A percentile compares a stretch with the other conserved stretches of the same genome.
Conservation (phyloP, 2,888 invertebrate genomes). For the Penaeus monodon region DNA sequence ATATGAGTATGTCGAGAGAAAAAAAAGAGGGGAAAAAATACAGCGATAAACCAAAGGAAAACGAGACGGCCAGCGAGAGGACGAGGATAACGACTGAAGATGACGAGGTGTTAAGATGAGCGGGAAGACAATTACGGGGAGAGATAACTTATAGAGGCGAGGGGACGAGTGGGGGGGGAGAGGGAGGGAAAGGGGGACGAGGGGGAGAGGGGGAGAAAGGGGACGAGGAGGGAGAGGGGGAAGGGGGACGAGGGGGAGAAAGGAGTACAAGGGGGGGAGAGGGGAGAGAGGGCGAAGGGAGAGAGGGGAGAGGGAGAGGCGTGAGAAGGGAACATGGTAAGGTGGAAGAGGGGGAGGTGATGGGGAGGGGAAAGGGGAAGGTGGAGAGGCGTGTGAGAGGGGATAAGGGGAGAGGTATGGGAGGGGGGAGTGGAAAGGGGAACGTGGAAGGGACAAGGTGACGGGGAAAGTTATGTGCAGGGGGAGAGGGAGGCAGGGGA, state of each 20-base stretch:
- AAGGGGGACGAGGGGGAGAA: constrained; percentile 22
- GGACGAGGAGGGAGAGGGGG: neutral
- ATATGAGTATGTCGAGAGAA: neutral
- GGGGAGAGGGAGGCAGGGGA: neutral
- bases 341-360: neutral
- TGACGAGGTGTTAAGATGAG: neutral
- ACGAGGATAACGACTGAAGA: constrained; percentile 7
- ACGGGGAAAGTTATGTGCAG: no score
- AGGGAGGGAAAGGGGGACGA: constrained; percentile 7
- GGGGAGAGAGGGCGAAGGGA: neutral
- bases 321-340: no score
- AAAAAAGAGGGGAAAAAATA: neutral
- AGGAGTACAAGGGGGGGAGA: neutral
- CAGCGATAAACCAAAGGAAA: constrained; percentile 9
- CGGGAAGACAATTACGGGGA: neutral
- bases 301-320: neutral
- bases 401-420: no score
- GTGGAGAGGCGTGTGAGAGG: neutral
- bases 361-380: neutral
- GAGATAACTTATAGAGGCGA: neutral
- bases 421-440: neutral
- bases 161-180: neutral
- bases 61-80: neutral
- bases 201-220: neutral
- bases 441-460: neutral